Base-by-base conservation (phyloP, 1,140 invertebrate species). In the Trichonephila inaurata region DNA sequence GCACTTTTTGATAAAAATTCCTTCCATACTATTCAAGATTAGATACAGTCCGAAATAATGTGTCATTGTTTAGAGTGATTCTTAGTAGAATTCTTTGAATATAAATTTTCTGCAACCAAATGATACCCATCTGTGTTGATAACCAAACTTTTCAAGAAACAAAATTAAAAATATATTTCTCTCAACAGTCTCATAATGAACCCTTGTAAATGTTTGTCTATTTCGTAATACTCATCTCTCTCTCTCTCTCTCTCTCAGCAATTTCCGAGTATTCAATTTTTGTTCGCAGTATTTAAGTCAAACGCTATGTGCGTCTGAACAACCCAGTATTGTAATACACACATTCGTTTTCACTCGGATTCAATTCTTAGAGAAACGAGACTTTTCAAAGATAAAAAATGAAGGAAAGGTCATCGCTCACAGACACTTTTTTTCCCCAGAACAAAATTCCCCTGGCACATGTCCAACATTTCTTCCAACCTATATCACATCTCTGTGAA, bases 371-470 rank as follows among this genome's bases (percentile, higher is more conserved):
- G 60, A 61, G 61, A 87, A 58, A 87, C 85, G 60, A 87, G 58
- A 87, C 58, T 33, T 33, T 51, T 77, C 16, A 60, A 40, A 87
- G 62, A 60, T 64, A 28, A 60, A 87, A 87, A n/a, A 87, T 64
- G 62, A 87, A 87, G 85, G 85, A 64, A 87, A 87, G 85, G 85
- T 87, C 85, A 61, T 18, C 85, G 85, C 44, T 87, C 60, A 40
- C 24, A 86, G 61, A 87, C 85, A 61, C 40, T 85, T 58, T 18
- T 87, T 87, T 87, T 64, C 10, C 10, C n/a, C 33, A 28, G 14
- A 64, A 87, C 60, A 61, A 87, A 64, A 64, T 60, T 33, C 60
- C 58, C 24, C n/a, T 61, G 85, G 85, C 85, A 87, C 33, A 16
- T 4, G 28, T 60, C 85, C 85, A 87, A 28, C 14, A 60, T 8